Evolutionary conservation across 2,797 vertebrate species (phyloP), one percentile per base, ranked within the genome.

Genomic region (Limosa lapponica): DNA sequence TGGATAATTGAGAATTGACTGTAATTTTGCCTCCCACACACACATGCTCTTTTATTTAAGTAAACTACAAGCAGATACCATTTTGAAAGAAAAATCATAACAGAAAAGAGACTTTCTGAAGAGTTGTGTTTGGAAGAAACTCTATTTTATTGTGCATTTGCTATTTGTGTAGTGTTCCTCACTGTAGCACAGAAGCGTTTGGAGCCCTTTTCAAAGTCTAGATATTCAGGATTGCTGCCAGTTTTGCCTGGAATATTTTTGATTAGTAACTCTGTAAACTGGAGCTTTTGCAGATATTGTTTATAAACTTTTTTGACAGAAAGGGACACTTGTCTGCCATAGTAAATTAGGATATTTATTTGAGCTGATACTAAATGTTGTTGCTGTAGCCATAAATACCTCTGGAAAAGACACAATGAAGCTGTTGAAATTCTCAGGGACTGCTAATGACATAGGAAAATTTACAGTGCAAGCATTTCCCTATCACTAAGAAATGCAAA

Each of bases 11-110:
- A 92, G 77, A 93, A 58, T 75, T 87, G 85, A 65, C 82, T 94
- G 73, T 72, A 82, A 91, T 84, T 91, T 92, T 91, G 36, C 90
- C 86, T 90, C 93, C 82, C 81, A 51, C 91, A 34, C 79, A 90
- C 75, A 88, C 59, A 59, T 72, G 59, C 61, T 94, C 82, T 94
- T 91, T 94, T 89, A 71, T 95, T 93, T 90, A 61, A 94, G 79
- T 90, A 65, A 96, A 90, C 72, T 85, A 65, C 52, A 87, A 82
- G 65, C 75, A 91, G 46, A 48, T 90, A 87, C 46, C 66, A 70
- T 86, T 95, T 91, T 80, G 71, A 92, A 85, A 70, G 74, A 82
- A 84, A 87, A 92, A 72, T 51, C 39, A 0, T 48, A 80, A 73
- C 71, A 81, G 62, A 64, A 64, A 30, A 89, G 51, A 88, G 72